Evolutionary conservation across 2,888 invertebrate species (phyloP).

Genomic region (Stictocephala bisonia): DNA sequence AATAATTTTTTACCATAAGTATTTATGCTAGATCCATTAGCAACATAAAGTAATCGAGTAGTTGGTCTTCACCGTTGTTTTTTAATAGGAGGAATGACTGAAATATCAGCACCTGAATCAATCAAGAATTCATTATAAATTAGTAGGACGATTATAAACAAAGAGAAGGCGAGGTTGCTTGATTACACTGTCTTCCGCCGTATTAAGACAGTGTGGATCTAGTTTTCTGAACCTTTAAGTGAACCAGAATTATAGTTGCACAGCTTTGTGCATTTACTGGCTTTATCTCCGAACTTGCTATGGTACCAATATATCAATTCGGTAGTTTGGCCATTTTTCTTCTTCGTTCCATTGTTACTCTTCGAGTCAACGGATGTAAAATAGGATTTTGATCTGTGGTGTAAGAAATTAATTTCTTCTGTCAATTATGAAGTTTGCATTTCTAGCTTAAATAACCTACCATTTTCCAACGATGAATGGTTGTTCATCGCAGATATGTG

Average conservation of each 20-base stretch:
- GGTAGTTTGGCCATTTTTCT: not conserved
- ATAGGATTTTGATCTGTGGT: not conserved
- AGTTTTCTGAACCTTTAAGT: slow-evolving; percentile 30
- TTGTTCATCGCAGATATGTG: not conserved
- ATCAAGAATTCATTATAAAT: no score
- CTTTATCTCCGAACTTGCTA: slow-evolving; percentile 9
- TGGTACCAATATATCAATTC: not conserved
- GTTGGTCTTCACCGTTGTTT: not conserved
- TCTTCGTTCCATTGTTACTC: not conserved
- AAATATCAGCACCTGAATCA: no score
- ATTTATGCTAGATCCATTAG: slow-evolving; percentile 45
- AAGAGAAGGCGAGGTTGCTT: slow-evolving; percentile 27
- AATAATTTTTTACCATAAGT: slow-evolving; percentile 46
- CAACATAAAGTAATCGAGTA: slow-evolving; percentile 44
- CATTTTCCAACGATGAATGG: not conserved
- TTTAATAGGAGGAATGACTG: no score
- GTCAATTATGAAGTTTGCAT: not conserved
- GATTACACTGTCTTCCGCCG: not conserved
- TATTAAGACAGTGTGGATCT: slow-evolving; percentile 44
- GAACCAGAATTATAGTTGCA: slow-evolving; percentile 33
- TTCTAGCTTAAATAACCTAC: not conserved
- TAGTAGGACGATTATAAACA: slow-evolving; percentile 7
- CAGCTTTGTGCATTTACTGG: slow-evolving; percentile 38
- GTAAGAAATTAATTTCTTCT: not conserved
- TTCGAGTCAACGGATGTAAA: not conserved